These are phyloP conservation scores for Syndactyla subalaris DNA, from an alignment of 2,797 vertebrate genomes.

Conservation along the genomic window DNA sequence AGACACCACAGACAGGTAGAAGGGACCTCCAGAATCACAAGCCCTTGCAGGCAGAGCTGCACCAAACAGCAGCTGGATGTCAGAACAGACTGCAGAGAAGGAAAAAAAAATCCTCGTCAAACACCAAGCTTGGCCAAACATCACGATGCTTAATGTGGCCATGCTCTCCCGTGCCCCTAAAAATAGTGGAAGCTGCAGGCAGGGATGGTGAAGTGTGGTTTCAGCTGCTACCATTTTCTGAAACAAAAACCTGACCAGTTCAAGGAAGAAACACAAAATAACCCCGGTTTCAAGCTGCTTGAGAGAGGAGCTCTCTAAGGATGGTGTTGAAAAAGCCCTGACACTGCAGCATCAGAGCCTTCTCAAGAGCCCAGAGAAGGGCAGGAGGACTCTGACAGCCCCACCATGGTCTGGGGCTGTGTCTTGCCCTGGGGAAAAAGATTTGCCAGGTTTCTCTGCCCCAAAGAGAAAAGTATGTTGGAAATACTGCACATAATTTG, in stretches of 20 bases:
- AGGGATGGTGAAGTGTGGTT: not conserved
- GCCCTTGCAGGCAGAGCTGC: not conserved
- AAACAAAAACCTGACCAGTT: not conserved
- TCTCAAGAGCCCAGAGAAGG: not conserved
- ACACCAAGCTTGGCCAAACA: not conserved
- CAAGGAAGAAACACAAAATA: not conserved
- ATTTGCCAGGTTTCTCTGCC: not conserved
- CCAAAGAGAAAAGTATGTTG: not conserved
- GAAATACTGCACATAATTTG: not conserved
- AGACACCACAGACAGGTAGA: not conserved
- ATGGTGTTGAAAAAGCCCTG: not conserved
- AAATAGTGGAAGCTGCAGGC: not conserved
- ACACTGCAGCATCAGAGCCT: not conserved
- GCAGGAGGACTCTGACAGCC: not conserved
- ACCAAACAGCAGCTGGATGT: not conserved
- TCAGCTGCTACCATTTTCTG: not conserved
- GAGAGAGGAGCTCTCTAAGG: not conserved
- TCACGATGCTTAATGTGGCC: not conserved
- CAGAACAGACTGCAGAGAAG: not conserved
- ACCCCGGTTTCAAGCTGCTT: not conserved
- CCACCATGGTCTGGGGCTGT: not conserved
- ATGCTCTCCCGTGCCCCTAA: not conserved
- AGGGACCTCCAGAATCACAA: not conserved
- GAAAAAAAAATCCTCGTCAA: not conserved
- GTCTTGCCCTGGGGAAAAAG: not conserved